A percentile compares a stretch with the other conserved stretches of the same genome.
Conservation (phyloP, 2,888 invertebrate genomes). For the Netelia inedita region DNA sequence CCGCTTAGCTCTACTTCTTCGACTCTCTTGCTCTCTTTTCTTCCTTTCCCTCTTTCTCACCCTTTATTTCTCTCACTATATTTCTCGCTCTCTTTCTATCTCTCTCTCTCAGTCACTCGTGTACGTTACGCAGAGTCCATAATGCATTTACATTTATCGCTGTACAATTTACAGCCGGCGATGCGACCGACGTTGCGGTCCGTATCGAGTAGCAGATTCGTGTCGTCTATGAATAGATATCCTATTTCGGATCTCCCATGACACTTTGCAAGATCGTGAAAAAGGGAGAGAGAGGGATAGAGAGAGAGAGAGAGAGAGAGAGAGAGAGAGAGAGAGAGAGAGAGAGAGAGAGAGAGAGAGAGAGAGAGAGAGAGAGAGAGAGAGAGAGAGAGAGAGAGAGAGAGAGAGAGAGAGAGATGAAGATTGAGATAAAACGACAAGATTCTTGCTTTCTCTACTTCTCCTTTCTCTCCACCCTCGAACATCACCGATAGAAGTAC, state of each 20-base stretch:
- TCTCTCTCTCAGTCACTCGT: constrained; percentile 3
- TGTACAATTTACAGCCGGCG: constrained; percentile 58
- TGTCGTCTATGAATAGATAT: constrained; percentile 75
- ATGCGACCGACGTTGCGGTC: constrained; percentile 61
- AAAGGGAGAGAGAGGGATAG: neutral
- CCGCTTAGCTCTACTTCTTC: constrained; percentile 10
- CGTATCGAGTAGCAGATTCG: constrained; percentile 71
- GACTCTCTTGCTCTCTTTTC: neutral
- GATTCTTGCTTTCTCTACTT: constrained; percentile 5
- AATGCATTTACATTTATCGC: constrained; percentile 26
- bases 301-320: constrained; percentile 2
- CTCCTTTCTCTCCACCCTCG: constrained; percentile 46
- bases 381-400: neutral
- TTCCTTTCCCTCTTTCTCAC: neutral
- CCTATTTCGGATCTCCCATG: constrained; percentile 73
- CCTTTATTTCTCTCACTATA: constrained; percentile 3
- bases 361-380: neutral
- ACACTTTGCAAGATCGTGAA: constrained; percentile 41
- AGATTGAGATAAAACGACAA: too few species aligned
- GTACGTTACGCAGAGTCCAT: constrained; percentile 32
- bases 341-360: constrained; percentile 10
- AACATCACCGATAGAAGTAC: constrained; percentile 25
- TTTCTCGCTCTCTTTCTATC: constrained; percentile 17
- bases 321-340: constrained; percentile 6
- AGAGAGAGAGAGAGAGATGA: constrained; percentile 9